Evolutionary conservation across 1,140 invertebrate genomes (phyloP).

Genomic region (Saccostrea glomerata): DNA sequence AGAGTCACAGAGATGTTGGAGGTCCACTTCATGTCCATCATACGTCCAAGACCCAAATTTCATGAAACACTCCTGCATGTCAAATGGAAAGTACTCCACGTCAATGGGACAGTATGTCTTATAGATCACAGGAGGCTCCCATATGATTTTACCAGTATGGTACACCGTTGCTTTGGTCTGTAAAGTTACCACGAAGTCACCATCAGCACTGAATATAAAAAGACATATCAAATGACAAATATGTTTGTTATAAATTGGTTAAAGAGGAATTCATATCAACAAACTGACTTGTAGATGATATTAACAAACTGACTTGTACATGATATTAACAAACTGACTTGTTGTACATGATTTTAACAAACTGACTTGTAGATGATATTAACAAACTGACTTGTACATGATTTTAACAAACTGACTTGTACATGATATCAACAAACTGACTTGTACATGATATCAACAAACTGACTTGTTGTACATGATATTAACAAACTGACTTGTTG

Average conservation of each 20-base stretch:
- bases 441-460: too few relatives aligned
- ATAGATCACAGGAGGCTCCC: constrained; percentile 99
- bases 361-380: constrained; percentile 78
- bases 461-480: constrained; percentile 63
- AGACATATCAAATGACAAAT: not conserved
- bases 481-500: too few relatives aligned
- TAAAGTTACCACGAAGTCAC: constrained; percentile 81
- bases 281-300: too few relatives aligned
- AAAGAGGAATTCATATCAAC: too few relatives aligned
- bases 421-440: too few relatives aligned
- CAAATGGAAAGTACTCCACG: constrained; percentile 90
- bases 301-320: too few relatives aligned
- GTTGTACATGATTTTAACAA: too few relatives aligned
- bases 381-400: too few relatives aligned
- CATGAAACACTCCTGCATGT: constrained; percentile 95
- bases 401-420: too few relatives aligned
- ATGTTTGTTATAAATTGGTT: not conserved
- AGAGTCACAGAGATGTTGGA: constrained; percentile 53
- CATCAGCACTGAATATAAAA: constrained; percentile 78
- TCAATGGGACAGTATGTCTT: constrained; percentile 99
- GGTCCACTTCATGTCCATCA: constrained; percentile 81
- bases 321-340: too few relatives aligned
- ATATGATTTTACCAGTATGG: constrained; percentile 92
- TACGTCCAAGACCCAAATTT: constrained; percentile 91
- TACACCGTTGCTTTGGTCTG: constrained; percentile 80